phyloP scores from a whole-genome alignment of 2,888 invertebrate species.

The Tenthredo distinguenda region DNA sequence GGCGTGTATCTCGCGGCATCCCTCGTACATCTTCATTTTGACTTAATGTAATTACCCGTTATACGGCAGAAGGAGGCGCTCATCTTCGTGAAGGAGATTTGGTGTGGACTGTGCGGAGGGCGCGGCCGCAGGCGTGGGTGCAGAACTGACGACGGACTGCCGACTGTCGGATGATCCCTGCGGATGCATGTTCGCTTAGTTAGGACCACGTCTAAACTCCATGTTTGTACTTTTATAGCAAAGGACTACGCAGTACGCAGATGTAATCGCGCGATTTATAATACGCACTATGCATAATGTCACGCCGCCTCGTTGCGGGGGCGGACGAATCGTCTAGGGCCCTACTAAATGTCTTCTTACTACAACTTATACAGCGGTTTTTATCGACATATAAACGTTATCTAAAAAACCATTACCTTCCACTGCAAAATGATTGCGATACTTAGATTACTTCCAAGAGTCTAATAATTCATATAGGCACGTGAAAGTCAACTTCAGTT shows the following conservation, averaged over 20 bases:
- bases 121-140: conserved; percentile 46
- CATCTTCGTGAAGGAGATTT: conserved; percentile 39
- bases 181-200: conserved; percentile 44
- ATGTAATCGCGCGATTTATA: conserved; percentile 46
- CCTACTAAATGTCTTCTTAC: conserved; percentile 14
- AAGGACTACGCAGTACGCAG: conserved; percentile 22
- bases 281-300: conserved; percentile 16
- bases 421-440: background rate
- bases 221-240: conserved; percentile 46
- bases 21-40: conserved; percentile 51
- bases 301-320: conserved; percentile 2
- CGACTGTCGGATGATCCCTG: conserved; percentile 45
- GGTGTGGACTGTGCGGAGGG: conserved; percentile 44
- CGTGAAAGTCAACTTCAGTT: background rate
- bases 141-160: conserved; percentile 33
- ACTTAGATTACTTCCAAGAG: background rate
- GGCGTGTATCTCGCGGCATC: conserved; percentile 24
- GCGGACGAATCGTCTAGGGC: conserved; percentile 33
- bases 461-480: background rate
- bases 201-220: conserved; percentile 38
- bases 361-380: conserved; percentile 10
- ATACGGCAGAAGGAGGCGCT: conserved; percentile 40
- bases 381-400: background rate
- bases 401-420: background rate
- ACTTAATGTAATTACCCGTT: conserved; percentile 49